phyloP scores from a whole-genome alignment of 2,797 vertebrate species.

The Iguana delicatissima region DNA sequence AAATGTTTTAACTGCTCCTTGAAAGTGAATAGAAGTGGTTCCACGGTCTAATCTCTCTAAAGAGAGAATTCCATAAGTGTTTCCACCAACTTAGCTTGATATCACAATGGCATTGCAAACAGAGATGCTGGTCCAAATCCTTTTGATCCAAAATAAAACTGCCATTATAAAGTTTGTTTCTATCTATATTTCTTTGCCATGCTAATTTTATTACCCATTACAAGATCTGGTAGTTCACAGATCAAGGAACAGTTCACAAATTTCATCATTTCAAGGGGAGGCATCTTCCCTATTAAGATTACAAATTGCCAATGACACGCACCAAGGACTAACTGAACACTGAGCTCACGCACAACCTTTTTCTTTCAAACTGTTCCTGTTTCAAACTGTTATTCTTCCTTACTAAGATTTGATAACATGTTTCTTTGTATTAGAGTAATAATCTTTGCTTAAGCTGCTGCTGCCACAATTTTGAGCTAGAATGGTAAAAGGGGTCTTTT shows the following conservation, averaged over 20 bases:
- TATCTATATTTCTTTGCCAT: neutral
- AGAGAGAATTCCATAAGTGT: neutral
- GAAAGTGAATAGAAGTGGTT: neutral
- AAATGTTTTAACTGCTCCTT: neutral
- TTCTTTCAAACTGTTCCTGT: slow-evolving; percentile 35
- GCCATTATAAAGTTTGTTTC: neutral
- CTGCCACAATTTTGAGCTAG: slow-evolving; percentile 55
- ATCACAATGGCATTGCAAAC: neutral
- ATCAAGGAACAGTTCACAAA: no score
- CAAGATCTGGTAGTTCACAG: no score
- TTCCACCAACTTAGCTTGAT: neutral
- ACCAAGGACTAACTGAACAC: slow-evolving; percentile 1
- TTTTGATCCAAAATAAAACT: neutral
- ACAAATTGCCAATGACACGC: no score
- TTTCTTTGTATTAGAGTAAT: slow-evolving; percentile 38
- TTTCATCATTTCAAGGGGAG: no score
- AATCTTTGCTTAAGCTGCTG: slow-evolving; percentile 58
- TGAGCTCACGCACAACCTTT: slow-evolving; percentile 23
- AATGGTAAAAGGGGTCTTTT: neutral
- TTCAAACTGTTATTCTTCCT: slow-evolving; percentile 43
- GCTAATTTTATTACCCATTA: neutral
- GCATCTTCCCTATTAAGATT: no score
- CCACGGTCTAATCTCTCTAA: neutral
- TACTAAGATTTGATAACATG: slow-evolving; percentile 24
- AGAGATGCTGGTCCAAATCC: neutral